A percentile compares a stretch with the other conserved stretches of the same genome.
Conservation (phyloP, 2,888 invertebrate species). For the Folsomia candida region DNA sequence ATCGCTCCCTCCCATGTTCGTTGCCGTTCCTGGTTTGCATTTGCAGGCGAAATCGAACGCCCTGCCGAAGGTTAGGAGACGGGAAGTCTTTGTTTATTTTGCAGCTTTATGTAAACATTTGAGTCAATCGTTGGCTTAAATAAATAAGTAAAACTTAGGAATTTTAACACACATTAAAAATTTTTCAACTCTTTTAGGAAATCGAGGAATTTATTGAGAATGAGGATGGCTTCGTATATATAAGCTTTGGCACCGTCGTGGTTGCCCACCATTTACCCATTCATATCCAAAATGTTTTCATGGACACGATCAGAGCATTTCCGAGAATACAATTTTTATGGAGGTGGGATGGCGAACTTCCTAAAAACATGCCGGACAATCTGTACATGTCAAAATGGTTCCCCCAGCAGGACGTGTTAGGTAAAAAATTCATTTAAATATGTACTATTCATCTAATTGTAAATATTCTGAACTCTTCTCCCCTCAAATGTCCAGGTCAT, state of each 20-base stretch:
- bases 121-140: not conserved
- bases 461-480: too few species aligned
- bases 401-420: slow-evolving; percentile 50
- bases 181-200: slow-evolving; percentile 7
- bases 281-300: slow-evolving; percentile 31
- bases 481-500: slow-evolving; percentile 24
- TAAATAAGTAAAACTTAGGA: not conserved
- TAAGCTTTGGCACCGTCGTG: slow-evolving; percentile 40
- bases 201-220: slow-evolving; percentile 26
- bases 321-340: slow-evolving; percentile 44
- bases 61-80: not conserved
- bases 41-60: not conserved
- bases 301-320: slow-evolving; percentile 26
- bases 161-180: not conserved
- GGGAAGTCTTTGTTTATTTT: too few species aligned
- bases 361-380: slow-evolving; percentile 41
- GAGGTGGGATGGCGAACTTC: slow-evolving; percentile 47
- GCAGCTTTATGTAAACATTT: too few species aligned
- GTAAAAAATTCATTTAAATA: slow-evolving; percentile 19
- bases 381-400: slow-evolving; percentile 47
- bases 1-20: slow-evolving; percentile 25
- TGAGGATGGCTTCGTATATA: slow-evolving; percentile 41
- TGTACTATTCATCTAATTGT: not conserved
- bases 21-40: slow-evolving; percentile 18
- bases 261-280: slow-evolving; percentile 20